Evolutionary conservation across 92 coral and sea anemone species (phyloP).

Genomic region (Phenganax subtilis): DNA sequence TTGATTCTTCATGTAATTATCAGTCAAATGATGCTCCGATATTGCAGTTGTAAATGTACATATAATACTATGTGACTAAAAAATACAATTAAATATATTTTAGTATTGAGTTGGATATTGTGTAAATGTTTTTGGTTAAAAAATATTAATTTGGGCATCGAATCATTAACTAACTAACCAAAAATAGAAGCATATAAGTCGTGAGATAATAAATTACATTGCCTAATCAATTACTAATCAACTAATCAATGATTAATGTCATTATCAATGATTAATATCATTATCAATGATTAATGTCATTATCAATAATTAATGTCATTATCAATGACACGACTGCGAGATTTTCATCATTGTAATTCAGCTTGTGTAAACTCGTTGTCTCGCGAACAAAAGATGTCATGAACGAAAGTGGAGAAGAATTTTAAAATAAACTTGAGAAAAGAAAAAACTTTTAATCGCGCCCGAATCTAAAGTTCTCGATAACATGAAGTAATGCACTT

Average conservation of each 20-base stretch:
- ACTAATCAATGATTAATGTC: not conserved
- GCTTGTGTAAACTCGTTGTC: too few species aligned
- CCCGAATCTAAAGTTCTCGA: too few species aligned
- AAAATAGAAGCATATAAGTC: not conserved
- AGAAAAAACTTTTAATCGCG: too few species aligned
- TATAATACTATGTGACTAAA: not conserved
- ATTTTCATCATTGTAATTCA: too few species aligned
- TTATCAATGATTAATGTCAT: not conserved
- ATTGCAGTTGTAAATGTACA: constrained; percentile 6
- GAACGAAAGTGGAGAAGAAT: too few species aligned
- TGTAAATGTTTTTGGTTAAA: constrained; percentile 14
- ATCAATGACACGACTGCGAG: not conserved
- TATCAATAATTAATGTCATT: not conserved
- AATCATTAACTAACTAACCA: not conserved
- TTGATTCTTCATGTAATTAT: constrained; percentile 13
- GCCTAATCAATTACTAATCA: not conserved
- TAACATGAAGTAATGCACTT: too few species aligned
- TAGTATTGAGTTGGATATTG: not conserved
- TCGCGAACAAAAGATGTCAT: too few species aligned
- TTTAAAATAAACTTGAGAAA: too few species aligned
- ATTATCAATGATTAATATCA: not conserved
- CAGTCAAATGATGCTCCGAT: constrained; percentile 8
- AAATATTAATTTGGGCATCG: not conserved
- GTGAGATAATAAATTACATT: not conserved
- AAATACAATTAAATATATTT: constrained; percentile 4